Percentiles rank a stretch among this genome's conserved stretches.
These are phyloP conservation scores for Tetraneura akinire DNA, from an alignment of 1,140 invertebrate species.

Conservation along the genomic window DNA sequence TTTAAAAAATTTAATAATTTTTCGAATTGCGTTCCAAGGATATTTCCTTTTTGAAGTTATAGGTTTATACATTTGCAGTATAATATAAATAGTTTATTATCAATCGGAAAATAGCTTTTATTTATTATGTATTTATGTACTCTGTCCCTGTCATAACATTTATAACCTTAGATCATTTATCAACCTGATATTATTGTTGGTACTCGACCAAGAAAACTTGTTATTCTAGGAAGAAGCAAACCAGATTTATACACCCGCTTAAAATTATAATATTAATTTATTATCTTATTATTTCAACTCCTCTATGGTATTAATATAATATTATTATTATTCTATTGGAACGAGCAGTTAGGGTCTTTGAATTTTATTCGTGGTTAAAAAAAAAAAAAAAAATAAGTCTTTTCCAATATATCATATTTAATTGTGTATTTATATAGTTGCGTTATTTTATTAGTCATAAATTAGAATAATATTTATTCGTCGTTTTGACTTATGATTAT, in stretches of 20 bases:
- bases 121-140: too few relatives aligned
- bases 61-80: neutral
- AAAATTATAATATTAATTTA: constrained; percentile 13
- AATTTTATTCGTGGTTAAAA: neutral
- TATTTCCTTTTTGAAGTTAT: neutral
- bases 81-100: neutral
- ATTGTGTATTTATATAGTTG: too few relatives aligned
- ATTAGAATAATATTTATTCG: too few relatives aligned
- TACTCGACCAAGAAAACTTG: constrained; percentile 17
- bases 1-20: too few relatives aligned
- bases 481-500: too few relatives aligned
- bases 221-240: neutral
- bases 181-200: neutral
- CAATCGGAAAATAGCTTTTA: neutral
- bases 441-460: too few relatives aligned
- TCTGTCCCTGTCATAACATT: neutral
- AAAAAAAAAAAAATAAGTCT: too few relatives aligned
- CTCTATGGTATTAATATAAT: too few relatives aligned
- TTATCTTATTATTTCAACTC: constrained; percentile 19
- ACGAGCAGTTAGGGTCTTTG: neutral
- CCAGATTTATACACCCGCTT: neutral
- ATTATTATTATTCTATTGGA: constrained; percentile 21
- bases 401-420: too few relatives aligned
- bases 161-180: constrained; percentile 3
- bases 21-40: too few relatives aligned